phyloP scores from a whole-genome alignment of 2,888 invertebrate species.

The Protonemura montana region DNA sequence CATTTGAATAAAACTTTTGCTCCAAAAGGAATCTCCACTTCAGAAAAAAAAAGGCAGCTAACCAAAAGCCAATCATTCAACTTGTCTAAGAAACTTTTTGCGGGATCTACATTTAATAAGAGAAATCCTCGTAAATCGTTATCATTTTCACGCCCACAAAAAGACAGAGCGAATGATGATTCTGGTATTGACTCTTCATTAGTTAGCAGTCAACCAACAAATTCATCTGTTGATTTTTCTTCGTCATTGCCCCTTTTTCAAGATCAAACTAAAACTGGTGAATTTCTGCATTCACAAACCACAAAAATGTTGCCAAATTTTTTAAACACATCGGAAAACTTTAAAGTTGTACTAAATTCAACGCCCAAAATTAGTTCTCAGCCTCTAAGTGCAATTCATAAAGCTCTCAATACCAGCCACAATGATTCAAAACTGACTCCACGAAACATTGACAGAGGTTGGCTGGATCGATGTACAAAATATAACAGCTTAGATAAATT shows the following conservation, averaged over 20 bases:
- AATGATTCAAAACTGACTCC: neutral
- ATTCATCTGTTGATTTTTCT: neutral
- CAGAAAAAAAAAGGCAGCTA: slow-evolving; percentile 44
- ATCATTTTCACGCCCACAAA: slow-evolving; percentile 39
- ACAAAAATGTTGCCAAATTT: slow-evolving; percentile 32
- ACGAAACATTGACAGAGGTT: slow-evolving; percentile 64
- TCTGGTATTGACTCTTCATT: neutral
- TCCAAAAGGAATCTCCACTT: slow-evolving; percentile 55
- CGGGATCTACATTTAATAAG: slow-evolving; percentile 71
- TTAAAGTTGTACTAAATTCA: slow-evolving; percentile 38
- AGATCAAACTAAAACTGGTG: neutral
- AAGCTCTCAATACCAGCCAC: slow-evolving; percentile 20
- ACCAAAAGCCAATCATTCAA: slow-evolving; percentile 59
- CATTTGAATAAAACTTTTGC: slow-evolving; percentile 58
- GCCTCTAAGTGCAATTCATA: slow-evolving; percentile 45
- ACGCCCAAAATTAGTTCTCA: slow-evolving; percentile 22
- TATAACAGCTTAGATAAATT: slow-evolving; percentile 49
- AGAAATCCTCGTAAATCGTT: slow-evolving; percentile 78
- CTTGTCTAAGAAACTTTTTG: slow-evolving; percentile 73
- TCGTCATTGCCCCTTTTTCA: neutral
- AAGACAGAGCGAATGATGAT: slow-evolving; percentile 3
- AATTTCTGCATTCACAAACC: neutral
- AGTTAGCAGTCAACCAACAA: neutral
- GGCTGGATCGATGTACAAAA: slow-evolving; percentile 64
- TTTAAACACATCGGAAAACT: slow-evolving; percentile 32